phyloP scores from a whole-genome alignment of 2,113 vertebrate genomes.

The Notiomystis cincta region DNA sequence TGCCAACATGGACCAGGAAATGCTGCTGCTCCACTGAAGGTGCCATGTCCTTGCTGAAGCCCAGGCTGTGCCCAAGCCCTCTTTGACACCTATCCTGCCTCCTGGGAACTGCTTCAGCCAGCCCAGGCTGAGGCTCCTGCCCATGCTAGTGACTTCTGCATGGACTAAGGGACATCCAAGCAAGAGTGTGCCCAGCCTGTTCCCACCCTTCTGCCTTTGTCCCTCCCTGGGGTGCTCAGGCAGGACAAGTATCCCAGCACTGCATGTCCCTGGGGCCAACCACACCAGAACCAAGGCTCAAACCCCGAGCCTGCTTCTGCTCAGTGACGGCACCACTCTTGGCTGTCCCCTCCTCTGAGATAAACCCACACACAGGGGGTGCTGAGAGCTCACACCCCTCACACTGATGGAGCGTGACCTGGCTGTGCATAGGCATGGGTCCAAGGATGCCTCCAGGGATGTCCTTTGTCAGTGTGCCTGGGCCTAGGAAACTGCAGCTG shows the following conservation, averaged over 20 bases:
- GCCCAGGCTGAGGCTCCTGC: neutral
- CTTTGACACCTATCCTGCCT: neutral
- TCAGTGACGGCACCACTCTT: neutral
- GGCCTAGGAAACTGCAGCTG: neutral
- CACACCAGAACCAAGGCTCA: neutral
- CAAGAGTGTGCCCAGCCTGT: neutral
- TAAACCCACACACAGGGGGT: neutral
- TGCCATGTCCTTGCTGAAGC: neutral
- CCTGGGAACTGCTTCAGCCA: neutral
- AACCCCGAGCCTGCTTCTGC: neutral
- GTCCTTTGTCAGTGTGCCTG: neutral
- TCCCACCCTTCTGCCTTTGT: neutral
- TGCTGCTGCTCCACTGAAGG: neutral
- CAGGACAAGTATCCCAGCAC: neutral
- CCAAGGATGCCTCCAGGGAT: neutral
- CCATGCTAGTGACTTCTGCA: fast-evolving
- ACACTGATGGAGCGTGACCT: fast-evolving
- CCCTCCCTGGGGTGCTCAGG: neutral
- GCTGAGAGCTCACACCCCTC: neutral
- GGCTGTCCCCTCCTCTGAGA: neutral
- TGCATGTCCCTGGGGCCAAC: fast-evolving
- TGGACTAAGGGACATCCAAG: neutral
- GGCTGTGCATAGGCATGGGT: neutral
- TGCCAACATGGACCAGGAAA: neutral
- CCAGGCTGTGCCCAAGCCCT: neutral